These are phyloP conservation scores for Melanogrammus aeglefinus DNA, from an alignment of 2,797 vertebrate species.

Conservation along the genomic window DNA sequence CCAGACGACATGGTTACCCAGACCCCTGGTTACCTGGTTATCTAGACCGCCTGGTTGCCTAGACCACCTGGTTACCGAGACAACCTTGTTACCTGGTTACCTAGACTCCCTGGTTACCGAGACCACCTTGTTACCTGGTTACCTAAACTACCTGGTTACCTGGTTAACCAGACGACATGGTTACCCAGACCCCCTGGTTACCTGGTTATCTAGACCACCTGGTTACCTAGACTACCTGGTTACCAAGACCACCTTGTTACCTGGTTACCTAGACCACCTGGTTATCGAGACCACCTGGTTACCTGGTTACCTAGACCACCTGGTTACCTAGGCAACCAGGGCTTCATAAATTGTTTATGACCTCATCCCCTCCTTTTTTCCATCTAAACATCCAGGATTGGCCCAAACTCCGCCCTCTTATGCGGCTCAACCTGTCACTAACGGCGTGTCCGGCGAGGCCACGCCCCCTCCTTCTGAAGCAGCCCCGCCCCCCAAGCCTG, in stretches of 20 bases:
- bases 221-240: not conserved
- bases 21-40: not conserved
- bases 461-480: conserved; percentile 53
- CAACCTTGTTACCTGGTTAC: not conserved
- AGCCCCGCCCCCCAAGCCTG: conserved; percentile 36
- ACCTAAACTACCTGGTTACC: not conserved
- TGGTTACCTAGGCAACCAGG: not conserved
- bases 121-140: too few species aligned
- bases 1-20: too few species aligned
- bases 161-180: not conserved
- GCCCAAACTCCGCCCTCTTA: conserved; percentile 52
- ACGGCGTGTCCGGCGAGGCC: conserved; percentile 42
- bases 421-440: conserved; percentile 56
- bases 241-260: not conserved
- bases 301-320: not conserved
- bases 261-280: not conserved
- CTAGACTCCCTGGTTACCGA: too few species aligned
- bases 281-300: not conserved
- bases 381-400: conserved; percentile 27
- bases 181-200: not conserved
- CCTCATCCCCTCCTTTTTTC: not conserved
- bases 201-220: not conserved
- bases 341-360: not conserved
- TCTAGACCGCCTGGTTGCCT: not conserved
- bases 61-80: too few species aligned